A percentile compares a stretch with the other conserved stretches of the same genome.
phyloP scores from a whole-genome alignment of 1,140 invertebrate genomes.

The Diorhabda elongata region DNA sequence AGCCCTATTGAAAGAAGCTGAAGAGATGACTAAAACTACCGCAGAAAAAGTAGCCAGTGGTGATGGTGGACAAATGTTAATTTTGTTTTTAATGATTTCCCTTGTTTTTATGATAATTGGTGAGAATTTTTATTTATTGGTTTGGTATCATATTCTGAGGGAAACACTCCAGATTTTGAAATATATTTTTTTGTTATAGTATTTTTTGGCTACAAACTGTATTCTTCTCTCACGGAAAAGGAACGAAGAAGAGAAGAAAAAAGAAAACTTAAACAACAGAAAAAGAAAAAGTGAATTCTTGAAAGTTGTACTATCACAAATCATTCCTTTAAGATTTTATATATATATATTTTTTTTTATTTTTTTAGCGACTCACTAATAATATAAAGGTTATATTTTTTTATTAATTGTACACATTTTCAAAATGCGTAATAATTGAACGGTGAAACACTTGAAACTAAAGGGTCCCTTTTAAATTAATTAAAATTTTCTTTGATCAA shows the following conservation, averaged over 20 bases:
- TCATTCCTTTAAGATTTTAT: conserved; percentile 9
- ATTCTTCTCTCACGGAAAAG: conserved; percentile 69
- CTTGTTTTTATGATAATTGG: conserved; percentile 12
- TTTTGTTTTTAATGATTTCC: conserved; percentile 1
- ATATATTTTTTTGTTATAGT: conserved; percentile 56
- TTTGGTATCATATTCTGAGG: not conserved
- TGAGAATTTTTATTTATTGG: not conserved
- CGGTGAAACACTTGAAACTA: too few species aligned
- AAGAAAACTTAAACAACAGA: conserved; percentile 60
- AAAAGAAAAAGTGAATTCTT: conserved; percentile 53
- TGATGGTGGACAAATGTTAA: not conserved
- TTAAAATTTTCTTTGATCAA: not conserved
- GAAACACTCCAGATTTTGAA: not conserved
- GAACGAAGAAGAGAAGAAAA: conserved; percentile 69
- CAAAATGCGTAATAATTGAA: too few species aligned
- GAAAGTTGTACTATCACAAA: too few species aligned
- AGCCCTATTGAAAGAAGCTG: not conserved
- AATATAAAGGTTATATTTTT: too few species aligned
- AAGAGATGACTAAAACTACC: not conserved
- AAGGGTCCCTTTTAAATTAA: not conserved
- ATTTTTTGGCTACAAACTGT: conserved; percentile 79
- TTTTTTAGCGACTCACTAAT: not conserved
- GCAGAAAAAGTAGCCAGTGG: not conserved
- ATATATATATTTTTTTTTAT: not conserved
- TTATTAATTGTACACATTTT: too few species aligned